Base-by-base conservation (phyloP, 2,888 invertebrate genomes). In the Salticus scenicus region DNA sequence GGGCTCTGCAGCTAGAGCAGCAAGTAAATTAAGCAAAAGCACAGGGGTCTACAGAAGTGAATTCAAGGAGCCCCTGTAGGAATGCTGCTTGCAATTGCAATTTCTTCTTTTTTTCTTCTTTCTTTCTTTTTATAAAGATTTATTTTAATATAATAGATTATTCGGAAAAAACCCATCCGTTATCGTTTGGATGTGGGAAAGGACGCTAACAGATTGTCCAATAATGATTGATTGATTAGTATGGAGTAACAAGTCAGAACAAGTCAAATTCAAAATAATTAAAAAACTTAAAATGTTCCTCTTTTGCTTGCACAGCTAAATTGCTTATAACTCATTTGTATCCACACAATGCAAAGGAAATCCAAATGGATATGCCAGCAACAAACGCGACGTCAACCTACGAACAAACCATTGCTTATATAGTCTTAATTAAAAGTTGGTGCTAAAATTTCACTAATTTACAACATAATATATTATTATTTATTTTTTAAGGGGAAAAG, bases 21-120 rank as follows among this genome's bases (percentile, higher is more conserved):
- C 77, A 77, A 77, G 83, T 84, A 84, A 84, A 84, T 84, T 84
- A 84, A 84, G 83, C 77, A 84, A 84, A 82, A 51, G 83, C 83
- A 84, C 73, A 84, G 83, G 83, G 83, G 83, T 84, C 83, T 33
- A 84, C 83, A 84, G 57, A 67, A 84, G 77, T 84, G 83, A 84
- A 84, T 84, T 72, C 83, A 84, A 84, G 83, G 83, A 84, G 83
- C 72, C 77, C 77, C 83, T 78, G 72, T 77, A 77, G 83, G 77
- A 77, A 84, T 84, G 83, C 77, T 57, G 69, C 64, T 37, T n/a
- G 51, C 69, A 81, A 69, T 71, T 69, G 64, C 64, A 81, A 76
- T 76, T 75, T 41, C 28, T 81, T 73, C 74, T 80, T 42, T 67
- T 77, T 57, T 69, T 42, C n/a, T 47, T 67, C 47, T 77, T 57